Evolutionary conservation across 2,797 vertebrate species (phyloP), one percentile per base, ranked within the genome.

Genomic region (Enteromius radiatus): DNA sequence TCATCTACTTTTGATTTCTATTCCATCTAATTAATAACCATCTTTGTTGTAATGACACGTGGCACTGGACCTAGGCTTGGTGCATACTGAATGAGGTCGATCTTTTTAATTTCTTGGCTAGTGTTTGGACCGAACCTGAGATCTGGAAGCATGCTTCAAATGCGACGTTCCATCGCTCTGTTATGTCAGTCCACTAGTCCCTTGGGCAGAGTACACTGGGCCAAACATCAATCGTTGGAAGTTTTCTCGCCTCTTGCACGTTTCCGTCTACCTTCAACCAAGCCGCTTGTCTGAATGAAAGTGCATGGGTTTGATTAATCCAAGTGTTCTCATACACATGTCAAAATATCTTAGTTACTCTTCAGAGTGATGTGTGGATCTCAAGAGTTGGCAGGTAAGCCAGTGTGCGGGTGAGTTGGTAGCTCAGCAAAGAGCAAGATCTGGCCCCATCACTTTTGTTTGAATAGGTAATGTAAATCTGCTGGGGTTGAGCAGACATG

Each of bases 391-490:
- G 84, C 68, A 47, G 81, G 23, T 81, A 36, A 49, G 67, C 43
- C n/a, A 26, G 47, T 33, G 17, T 70, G 86, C 36, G 85, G 81
- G 79, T 78, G 82, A 83, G 69, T 84, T 78, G 81, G 67, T 81
- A 61, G 93, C 94, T 94, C 95, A 94, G 95, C 31, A 56, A 67
- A 95, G 52, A 59, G 76, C 87, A 93, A 89, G 94, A 94, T 95
- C 95, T 96, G 95, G 95, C 95, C 96, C 96, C 96, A 96, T 97
- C 96, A 96, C 96, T 97, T 96, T 95, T 97, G 95, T 98, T 96
- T 98, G 96, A 97, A 97, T 97, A 96, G 96, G 96, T 97, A 97
- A 98, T 97, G 96, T 92, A 94, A 95, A 96, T 95, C 95, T 89
- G 94, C 92, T 96, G 95, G 96, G 95, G 94, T 95, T 94, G 95